These are phyloP conservation scores for Metridium senile DNA, from an alignment of 92 coral and sea anemone species.

Conservation along the genomic window DNA sequence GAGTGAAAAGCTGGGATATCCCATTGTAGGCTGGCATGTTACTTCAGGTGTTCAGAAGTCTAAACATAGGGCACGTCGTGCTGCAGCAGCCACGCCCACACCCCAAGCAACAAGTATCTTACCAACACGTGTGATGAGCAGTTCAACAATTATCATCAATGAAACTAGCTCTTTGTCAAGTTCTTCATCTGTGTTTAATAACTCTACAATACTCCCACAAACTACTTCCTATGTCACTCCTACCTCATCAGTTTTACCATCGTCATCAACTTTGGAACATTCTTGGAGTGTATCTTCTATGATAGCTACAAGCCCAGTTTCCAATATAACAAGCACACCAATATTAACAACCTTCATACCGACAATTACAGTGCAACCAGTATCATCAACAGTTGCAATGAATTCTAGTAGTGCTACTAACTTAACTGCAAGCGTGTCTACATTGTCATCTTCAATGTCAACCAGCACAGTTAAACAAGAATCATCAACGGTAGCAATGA, in stretches of 20 bases:
- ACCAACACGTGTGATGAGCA: conserved; percentile 60
- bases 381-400: conserved; percentile 9
- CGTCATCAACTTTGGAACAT: conserved; percentile 13
- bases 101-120: conserved; percentile 59
- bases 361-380: neutral
- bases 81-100: conserved; percentile 73
- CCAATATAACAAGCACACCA: conserved; percentile 11
- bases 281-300: conserved; percentile 4
- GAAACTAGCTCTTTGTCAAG: conserved; percentile 29
- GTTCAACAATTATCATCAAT: conserved; percentile 52
- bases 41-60: conserved; percentile 81
- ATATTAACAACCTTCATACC: conserved; percentile 5
- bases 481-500: neutral
- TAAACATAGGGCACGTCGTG: conserved; percentile 63
- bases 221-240: conserved; percentile 16
- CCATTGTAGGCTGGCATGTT: conserved; percentile 91
- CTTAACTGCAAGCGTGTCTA: neutral
- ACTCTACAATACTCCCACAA: conserved; percentile 33
- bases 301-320: neutral
- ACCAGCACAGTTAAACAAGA: neutral
- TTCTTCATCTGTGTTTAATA: neutral
- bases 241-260: neutral
- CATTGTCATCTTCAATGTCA: neutral
- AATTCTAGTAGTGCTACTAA: neutral
- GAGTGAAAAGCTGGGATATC: conserved; percentile 57